Base-by-base conservation (phyloP, 1,140 invertebrate species). In the Venustaconcha ellipsiformis region DNA sequence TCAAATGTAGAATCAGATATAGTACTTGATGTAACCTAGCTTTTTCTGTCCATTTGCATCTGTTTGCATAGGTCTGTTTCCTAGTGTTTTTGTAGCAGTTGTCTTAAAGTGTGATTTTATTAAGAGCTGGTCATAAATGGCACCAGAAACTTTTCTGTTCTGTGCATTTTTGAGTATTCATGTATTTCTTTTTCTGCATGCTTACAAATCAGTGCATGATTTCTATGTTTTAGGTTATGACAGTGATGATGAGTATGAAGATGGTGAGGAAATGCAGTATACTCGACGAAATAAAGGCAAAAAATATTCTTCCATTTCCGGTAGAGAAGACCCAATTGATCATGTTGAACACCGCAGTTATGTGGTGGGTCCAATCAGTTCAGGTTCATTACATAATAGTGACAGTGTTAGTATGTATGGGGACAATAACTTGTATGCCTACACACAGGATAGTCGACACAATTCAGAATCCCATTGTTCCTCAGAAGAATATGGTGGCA, bases 181-280 rank as follows among this genome's bases (percentile, higher is more conserved):
- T 48, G 57, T 59, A 26, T 65, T 57, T n/a, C 59, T 62, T 69
- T 64, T 59, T n/a, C 58, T 63, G 62, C 64, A 70, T 78, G 70
- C 26, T 57, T 80, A 76, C 72, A 72, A 78, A 64, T 63, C 37
- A 57, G 64, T 83, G 84, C 85, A 84, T 87, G 84, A 74, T 85
- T 86, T 81, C 77, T 86, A 78, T 82, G 80, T 87, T 89, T 63
- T 89, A 89, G 88, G 88, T 74, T 89, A 85, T 84, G 87, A 88
- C 80, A 84, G 85, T 60, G 88, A 89, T 80, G 88, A 89, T 72
- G 88, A 89, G 78, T 82, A 80, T 79, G 85, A 87, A 67, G 88
- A 87, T 64, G 37, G 37, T 48, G 77, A 82, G 70, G 85, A 83
- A 58, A 79, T 83, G 65, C 81, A 81, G 60, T 87, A 85, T 76